phyloP scores from a whole-genome alignment of 2,888 invertebrate species.

The Patella depressa region DNA sequence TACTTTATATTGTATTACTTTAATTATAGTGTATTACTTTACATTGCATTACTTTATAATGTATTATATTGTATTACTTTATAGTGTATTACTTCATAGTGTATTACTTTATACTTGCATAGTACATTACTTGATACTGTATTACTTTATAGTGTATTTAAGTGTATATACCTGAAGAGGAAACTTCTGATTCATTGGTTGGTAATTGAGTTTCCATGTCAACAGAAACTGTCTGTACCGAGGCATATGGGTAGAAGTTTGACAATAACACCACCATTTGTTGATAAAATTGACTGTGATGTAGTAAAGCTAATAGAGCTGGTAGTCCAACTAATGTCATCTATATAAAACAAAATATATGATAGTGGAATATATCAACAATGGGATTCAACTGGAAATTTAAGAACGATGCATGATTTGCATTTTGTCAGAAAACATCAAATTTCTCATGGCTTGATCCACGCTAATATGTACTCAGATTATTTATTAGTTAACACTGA shows the following conservation, averaged over 20 bases:
- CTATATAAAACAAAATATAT: conserved; percentile 36
- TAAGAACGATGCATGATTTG: not conserved
- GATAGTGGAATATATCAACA: not conserved
- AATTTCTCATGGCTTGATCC: too few relatives aligned
- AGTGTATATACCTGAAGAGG: not conserved
- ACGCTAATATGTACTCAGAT: too few relatives aligned
- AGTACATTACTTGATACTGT: too few relatives aligned
- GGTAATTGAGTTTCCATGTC: conserved; percentile 31
- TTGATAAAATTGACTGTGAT: conserved; percentile 66
- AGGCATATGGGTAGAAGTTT: conserved; percentile 61
- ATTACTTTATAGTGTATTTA: too few relatives aligned
- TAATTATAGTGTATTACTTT: too few relatives aligned
- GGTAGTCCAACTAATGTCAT: conserved; percentile 64
- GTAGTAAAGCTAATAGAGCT: conserved; percentile 63
- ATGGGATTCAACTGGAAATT: not conserved
- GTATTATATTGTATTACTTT: too few relatives aligned
- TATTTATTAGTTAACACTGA: too few relatives aligned
- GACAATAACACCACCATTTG: conserved; percentile 58
- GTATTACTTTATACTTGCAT: too few relatives aligned
- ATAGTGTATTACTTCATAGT: too few relatives aligned
- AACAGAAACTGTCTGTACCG: conserved; percentile 57
- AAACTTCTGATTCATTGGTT: not conserved
- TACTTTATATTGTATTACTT: too few relatives aligned
- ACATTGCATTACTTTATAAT: too few relatives aligned
- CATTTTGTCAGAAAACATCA: too few relatives aligned